Conservation (phyloP, 2,888 invertebrate genomes). For the Agelastica alni region DNA sequence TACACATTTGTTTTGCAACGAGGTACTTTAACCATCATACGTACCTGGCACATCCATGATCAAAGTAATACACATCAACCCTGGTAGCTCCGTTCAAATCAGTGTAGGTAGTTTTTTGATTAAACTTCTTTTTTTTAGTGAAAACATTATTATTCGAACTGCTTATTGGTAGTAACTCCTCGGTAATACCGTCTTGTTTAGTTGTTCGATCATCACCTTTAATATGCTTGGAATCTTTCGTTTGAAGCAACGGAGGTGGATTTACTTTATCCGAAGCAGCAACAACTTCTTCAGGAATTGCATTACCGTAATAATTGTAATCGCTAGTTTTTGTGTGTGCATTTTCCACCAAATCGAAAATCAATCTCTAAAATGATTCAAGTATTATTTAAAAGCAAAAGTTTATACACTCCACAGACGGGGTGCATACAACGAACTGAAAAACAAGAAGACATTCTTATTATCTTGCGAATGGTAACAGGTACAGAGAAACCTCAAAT, state of each 20-base stretch:
- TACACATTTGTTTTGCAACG: too few relatives aligned
- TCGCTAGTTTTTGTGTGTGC: background rate
- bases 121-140: conserved; percentile 16
- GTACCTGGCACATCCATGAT: conserved; percentile 68
- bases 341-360: conserved; percentile 52
- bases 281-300: background rate
- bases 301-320: background rate
- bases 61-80: conserved; percentile 71
- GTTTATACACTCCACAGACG: too few relatives aligned
- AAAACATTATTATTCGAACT: background rate
- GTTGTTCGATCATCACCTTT: background rate
- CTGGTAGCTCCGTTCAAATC: conserved; percentile 44
- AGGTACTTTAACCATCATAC: too few relatives aligned
- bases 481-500: too few relatives aligned
- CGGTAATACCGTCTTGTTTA: background rate
- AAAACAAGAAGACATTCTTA: too few relatives aligned
- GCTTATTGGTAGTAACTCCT: conserved; percentile 1
- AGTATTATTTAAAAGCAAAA: too few relatives aligned
- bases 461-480: too few relatives aligned
- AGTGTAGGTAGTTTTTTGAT: conserved; percentile 34
- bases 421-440: too few relatives aligned
- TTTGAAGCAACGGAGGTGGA: too few relatives aligned
- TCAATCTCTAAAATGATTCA: conserved; percentile 50
- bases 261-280: background rate
- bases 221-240: background rate